Evolutionary conservation across 2,113 vertebrate genomes (phyloP).

Genomic region (Sterrhoptilus dennistouni): DNA sequence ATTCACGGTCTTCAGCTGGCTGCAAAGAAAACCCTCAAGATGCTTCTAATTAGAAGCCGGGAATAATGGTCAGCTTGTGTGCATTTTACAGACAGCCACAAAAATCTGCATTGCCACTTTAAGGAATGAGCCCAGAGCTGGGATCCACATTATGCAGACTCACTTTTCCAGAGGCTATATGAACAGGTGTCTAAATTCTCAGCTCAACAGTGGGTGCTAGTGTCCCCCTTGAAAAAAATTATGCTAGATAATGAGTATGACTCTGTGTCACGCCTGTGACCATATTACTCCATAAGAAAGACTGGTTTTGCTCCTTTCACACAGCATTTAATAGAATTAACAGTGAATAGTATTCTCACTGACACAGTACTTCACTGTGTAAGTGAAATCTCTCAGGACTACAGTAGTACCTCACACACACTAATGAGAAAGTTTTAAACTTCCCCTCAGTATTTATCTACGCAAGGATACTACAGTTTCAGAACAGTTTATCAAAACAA

Average conservation of each 20-base stretch:
- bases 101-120: constrained; percentile 27
- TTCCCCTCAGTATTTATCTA: constrained; percentile 45
- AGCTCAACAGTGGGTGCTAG: background rate
- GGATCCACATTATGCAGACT: background rate
- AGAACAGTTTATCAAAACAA: constrained; percentile 47
- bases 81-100: constrained; percentile 45
- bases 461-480: background rate
- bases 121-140: constrained; percentile 4
- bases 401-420: constrained; percentile 23
- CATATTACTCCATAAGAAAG: background rate
- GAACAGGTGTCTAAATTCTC: constrained; percentile 59
- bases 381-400: constrained; percentile 34
- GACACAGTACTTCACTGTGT: constrained; percentile 42
- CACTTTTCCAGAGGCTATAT: background rate
- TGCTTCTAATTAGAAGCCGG: constrained; percentile 65
- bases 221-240: background rate
- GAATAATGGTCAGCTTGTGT: constrained; percentile 53
- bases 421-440: constrained; percentile 50
- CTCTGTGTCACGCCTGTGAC: background rate
- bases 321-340: constrained; percentile 25
- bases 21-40: constrained; percentile 54
- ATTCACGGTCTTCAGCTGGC: constrained; percentile 36
- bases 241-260: constrained; percentile 1
- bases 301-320: constrained; percentile 27
- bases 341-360: constrained; percentile 28